Evolutionary conservation across 2,797 vertebrate species (phyloP), one percentile per base, ranked within the genome.

Genomic region (Peromyscus melanophrys): DNA sequence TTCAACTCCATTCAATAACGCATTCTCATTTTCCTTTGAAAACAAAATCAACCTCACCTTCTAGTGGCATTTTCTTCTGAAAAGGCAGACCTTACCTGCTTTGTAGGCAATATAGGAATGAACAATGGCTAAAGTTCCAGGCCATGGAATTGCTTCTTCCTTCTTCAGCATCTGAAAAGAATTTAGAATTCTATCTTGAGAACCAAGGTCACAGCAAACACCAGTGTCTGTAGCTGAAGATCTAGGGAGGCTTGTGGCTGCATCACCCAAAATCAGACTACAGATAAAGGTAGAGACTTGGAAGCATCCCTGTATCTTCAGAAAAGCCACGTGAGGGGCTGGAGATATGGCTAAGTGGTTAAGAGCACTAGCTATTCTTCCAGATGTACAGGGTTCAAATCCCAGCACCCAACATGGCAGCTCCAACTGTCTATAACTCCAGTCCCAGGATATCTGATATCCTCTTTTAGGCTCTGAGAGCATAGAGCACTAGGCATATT

Each of bases 101-200:
- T 99, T 99, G 99, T 99, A 99, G 67, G 99, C 99, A 90, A 99
- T 99, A 99, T 99, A 99, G 97, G 99, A 99, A 99, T 99, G 99
- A 98, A 99, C 99, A 81, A 99, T 99, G 97, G 99, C 99, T 99
- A 99, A 99, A 80, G 99, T 99, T 75, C 99, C 99, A 4, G 99
- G 99, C 99, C 99, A 99, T 9, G 99, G 99, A 96, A 99, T 99
- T 98, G 99, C 99, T 99, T 99, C 99, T 98, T 99, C 99, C 97
- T 99, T 99, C 98, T 99, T 99, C 98, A 99, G 98, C 99, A 99
- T 99, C 99, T 99, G 98, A 97, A 99, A 99, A 95, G 96, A 96
- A 80, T 67, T 92, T 49, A 85, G 55, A 83, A 75, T 85, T 83
- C 92, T 88, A 96, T 71, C 37, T 95, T 93, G 29, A 96, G 84